phyloP scores from a whole-genome alignment of 2,113 vertebrate genomes.

The Perca schrenkii region DNA sequence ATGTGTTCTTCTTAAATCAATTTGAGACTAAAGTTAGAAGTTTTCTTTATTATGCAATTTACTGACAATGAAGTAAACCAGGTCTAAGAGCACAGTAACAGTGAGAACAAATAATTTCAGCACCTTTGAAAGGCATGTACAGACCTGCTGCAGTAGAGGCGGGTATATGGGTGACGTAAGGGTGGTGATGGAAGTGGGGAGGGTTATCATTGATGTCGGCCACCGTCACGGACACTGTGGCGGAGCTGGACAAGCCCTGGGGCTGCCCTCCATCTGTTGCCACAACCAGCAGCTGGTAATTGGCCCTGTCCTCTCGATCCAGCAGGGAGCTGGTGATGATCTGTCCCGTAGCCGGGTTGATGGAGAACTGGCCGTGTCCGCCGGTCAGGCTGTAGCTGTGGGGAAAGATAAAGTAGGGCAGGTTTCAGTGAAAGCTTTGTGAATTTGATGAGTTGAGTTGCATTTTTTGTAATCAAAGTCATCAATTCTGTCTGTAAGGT shows the following conservation, averaged over 20 bases:
- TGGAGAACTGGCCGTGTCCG: constrained; percentile 94
- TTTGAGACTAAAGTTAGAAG: neutral
- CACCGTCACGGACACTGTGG: constrained; percentile 90
- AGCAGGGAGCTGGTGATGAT: constrained; percentile 95
- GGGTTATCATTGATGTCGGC: constrained; percentile 96
- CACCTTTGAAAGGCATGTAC: constrained; percentile 1
- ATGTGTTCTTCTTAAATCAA: neutral
- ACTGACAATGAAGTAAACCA: neutral
- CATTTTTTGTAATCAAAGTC: neutral
- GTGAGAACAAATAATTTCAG: neutral
- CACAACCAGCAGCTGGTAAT: constrained; percentile 94
- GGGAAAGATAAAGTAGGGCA: constrained; percentile 20
- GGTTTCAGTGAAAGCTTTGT: constrained; percentile 1
- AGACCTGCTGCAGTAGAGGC: constrained; percentile 91
- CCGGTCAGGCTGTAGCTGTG: constrained; percentile 92
- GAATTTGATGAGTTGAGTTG: neutral
- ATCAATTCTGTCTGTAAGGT: neutral
- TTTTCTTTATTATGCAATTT: neutral
- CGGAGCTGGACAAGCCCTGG: constrained; percentile 89
- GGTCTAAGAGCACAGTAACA: neutral
- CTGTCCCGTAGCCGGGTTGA: constrained; percentile 97
- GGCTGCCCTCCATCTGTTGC: constrained; percentile 91
- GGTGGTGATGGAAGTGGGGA: constrained; percentile 95
- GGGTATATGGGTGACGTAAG: constrained; percentile 96
- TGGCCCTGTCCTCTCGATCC: constrained; percentile 89